Evolutionary conservation across 2,113 vertebrate species (phyloP).

Genomic region (Oriolus oriolus): DNA sequence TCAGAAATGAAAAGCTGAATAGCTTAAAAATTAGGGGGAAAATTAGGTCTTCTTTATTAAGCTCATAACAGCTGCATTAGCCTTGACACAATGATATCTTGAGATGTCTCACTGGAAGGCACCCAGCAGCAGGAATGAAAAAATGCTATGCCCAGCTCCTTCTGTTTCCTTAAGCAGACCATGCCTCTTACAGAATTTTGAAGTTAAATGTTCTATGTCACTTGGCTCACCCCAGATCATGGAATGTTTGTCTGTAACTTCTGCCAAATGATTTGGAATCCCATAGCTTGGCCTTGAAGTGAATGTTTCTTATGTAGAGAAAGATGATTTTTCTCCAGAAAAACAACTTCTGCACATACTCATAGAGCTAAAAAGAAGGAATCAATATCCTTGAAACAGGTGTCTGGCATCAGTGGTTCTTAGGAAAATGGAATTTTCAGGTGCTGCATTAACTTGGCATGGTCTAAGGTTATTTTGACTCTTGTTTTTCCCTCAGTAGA

Average conservation of each 20-base stretch:
- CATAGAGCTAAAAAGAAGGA: background rate
- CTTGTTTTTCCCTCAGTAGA: background rate
- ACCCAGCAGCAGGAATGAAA: background rate
- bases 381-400: background rate
- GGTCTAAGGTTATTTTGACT: background rate
- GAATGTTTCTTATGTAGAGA: background rate
- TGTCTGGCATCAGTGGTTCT: background rate
- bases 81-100: background rate
- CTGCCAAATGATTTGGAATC: background rate
- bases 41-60: background rate
- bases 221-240: background rate
- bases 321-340: background rate
- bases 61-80: background rate
- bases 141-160: background rate
- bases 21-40: background rate
- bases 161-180: background rate
- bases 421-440: background rate
- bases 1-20: background rate
- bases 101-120: background rate
- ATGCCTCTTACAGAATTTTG: background rate
- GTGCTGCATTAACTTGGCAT: background rate
- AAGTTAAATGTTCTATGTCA: background rate
- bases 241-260: background rate
- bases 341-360: background rate
- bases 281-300: background rate